Evolutionary conservation across 2,888 invertebrate species (phyloP), one percentile per base, ranked within the genome.

Genomic region (Papilio protenor): DNA sequence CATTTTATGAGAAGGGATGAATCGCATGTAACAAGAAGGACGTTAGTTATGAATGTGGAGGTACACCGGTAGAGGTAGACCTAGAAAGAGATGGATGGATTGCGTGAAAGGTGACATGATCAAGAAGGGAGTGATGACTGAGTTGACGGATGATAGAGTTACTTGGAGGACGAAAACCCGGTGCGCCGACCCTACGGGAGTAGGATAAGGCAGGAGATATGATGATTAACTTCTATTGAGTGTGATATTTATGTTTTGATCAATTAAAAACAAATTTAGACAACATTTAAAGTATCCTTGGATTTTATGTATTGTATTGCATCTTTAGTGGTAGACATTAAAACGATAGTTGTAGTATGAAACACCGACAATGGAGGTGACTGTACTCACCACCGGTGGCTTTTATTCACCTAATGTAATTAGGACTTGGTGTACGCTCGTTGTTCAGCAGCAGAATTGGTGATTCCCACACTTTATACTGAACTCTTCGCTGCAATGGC

Each of bases 371-470:
- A 16, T 27, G 61, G 6, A 61, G 27, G 27, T 27, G 61, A 61
- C 27, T 61, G 61, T 61, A 61, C 61, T 27, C 6, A 61, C 40
- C 23, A 11, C 59, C 57, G 14, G 16, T 61, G 40, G 61, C 57
- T 76, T 76, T 76, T 71, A 76, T 76, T 66, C 27, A 71, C 45
- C 59, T 70, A 71, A 76, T n/a, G 59, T 33, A 71, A 69, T 76
- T 70, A 70, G 59, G 27, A 70, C 70, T 76, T 49, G 57, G 40
- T 59, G 57, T 45, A 14, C 33, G 23, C 61, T 61, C 47, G 61
- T 74, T 61, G 47, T 64, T 27, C 27, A 49, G 71, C 49, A 21
- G 61, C 49, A 61, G 55, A 76, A 72, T 76, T 61, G 72, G 61
- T 57, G 76, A 76, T 72, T 61, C 33, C 59, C 27, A 23, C 45